Evolutionary conservation across 2,113 vertebrate genomes (phyloP).

Genomic region (Solenodon paradoxus): DNA sequence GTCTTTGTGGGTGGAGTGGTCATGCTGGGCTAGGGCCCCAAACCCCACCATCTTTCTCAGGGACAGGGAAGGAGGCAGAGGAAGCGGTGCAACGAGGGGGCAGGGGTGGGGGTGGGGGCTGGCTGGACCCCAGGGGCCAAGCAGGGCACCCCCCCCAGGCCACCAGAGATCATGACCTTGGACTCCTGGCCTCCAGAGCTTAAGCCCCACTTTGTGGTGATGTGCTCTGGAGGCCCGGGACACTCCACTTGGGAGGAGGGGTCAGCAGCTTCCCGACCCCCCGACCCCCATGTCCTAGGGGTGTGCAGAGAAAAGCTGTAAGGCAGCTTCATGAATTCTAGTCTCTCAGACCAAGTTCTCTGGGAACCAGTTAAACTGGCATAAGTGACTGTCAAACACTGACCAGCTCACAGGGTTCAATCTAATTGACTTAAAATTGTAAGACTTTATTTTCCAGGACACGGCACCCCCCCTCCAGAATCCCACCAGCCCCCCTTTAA

Average conservation of each 20-base stretch:
- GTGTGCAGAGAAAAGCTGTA: background rate
- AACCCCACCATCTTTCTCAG: too few relatives aligned
- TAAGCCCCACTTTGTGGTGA: background rate
- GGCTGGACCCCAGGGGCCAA: too few relatives aligned
- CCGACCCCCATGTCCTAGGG: fast-evolving
- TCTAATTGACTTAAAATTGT: background rate
- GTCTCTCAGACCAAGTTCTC: background rate
- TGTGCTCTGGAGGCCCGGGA: background rate
- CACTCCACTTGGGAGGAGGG: fast-evolving
- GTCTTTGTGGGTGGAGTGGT: too few relatives aligned
- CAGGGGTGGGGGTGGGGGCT: too few relatives aligned
- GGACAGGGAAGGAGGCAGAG: too few relatives aligned
- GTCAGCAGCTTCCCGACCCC: background rate
- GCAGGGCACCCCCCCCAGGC: too few relatives aligned
- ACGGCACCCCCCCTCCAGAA: fast-evolving
- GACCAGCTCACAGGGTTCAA: background rate
- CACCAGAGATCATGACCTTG: too few relatives aligned
- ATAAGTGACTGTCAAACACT: background rate
- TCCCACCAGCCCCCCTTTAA: background rate
- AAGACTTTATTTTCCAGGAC: background rate
- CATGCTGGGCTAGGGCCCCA: too few relatives aligned
- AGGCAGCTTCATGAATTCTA: too few relatives aligned
- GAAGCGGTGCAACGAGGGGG: too few relatives aligned
- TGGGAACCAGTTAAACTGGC: fast-evolving
- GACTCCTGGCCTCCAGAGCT: too few relatives aligned